Conservation (phyloP, 2,888 invertebrate genomes). For the Athripsodes cinereus region DNA sequence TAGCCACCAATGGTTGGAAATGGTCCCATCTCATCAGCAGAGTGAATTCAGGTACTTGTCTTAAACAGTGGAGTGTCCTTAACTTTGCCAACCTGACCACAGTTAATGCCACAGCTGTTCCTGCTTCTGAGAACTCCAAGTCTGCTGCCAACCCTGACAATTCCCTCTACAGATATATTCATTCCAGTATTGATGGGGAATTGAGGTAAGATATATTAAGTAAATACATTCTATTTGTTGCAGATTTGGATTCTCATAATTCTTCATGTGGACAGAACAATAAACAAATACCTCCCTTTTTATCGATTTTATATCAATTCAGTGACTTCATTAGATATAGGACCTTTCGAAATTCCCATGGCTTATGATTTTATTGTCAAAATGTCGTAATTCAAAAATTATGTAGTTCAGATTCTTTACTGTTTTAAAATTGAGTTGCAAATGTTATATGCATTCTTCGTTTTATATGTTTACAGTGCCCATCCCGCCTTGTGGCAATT, state of each 20-base stretch:
- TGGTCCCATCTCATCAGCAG: slow-evolving; percentile 68
- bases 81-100: slow-evolving; percentile 58
- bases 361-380: no score
- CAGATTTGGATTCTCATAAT: no score
- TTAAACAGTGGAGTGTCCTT: slow-evolving; percentile 82
- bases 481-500: slow-evolving; percentile 13
- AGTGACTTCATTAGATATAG: no score
- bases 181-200: slow-evolving; percentile 24
- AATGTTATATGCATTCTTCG: no score
- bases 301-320: no score
- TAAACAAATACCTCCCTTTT: no score
- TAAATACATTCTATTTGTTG: no score
- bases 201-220: slow-evolving; percentile 17
- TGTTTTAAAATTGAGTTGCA: no score
- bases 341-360: no score
- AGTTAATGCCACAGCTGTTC: slow-evolving; percentile 30
- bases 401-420: no score
- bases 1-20: slow-evolving; percentile 62
- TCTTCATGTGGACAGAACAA: no score
- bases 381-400: no score
- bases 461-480: slow-evolving; percentile 9
- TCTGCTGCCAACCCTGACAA: slow-evolving; percentile 21
- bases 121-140: slow-evolving; percentile 7
- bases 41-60: slow-evolving; percentile 75
- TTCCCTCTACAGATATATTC: slow-evolving; percentile 24